Conservation (phyloP, 2,888 invertebrate species). For the Eumacrocentrus americanus region DNA sequence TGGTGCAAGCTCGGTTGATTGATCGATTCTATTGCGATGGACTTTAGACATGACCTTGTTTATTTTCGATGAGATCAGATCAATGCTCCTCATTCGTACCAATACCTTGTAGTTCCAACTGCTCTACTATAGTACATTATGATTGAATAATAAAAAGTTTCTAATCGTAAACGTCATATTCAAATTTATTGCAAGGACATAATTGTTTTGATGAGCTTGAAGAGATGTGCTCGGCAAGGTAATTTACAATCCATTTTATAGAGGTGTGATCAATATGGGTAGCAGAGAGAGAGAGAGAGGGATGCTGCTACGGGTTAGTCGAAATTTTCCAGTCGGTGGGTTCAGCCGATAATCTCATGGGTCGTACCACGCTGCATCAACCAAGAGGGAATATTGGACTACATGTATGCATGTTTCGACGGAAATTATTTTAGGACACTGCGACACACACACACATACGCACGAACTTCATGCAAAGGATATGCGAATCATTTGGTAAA, state of each 20-base stretch:
- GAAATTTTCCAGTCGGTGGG: slow-evolving; percentile 5
- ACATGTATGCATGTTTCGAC: neutral
- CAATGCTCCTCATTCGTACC: neutral
- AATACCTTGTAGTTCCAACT: neutral
- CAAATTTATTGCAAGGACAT: neutral
- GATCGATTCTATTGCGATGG: slow-evolving; percentile 24
- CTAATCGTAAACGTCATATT: neutral
- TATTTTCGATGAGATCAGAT: slow-evolving; percentile 12
- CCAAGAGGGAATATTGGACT: neutral
- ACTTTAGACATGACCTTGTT: slow-evolving; percentile 17
- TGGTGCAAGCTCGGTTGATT: slow-evolving; percentile 22
- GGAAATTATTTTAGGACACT: slow-evolving; percentile 5
- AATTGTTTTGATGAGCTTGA: too few relatives aligned
- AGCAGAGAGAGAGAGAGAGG: too few relatives aligned
- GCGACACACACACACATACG: too few relatives aligned
- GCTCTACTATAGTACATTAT: neutral
- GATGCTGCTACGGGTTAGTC: slow-evolving; percentile 3
- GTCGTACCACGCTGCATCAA: neutral
- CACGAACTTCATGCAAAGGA: too few relatives aligned
- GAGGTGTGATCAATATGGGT: slow-evolving; percentile 2
- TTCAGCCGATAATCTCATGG: slow-evolving; percentile 10
- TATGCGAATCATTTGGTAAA: neutral
- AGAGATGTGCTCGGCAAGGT: too few relatives aligned
- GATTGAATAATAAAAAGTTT: neutral
- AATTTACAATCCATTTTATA: neutral